Evolutionary conservation across 2,888 invertebrate genomes (phyloP).

Genomic region (Archips xylosteana): DNA sequence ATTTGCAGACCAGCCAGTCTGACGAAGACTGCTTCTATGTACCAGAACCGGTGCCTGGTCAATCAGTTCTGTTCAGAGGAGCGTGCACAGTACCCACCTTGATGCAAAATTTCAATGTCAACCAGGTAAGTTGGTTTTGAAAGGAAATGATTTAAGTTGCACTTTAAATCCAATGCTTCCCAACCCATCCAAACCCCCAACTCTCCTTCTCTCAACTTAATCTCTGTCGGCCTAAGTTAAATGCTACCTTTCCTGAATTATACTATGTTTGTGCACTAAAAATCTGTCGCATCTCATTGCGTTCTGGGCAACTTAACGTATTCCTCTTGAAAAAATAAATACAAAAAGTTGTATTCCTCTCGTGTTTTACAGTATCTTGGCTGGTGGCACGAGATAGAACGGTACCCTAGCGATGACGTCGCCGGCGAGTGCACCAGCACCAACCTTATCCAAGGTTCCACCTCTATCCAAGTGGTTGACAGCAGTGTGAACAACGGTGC

Average conservation of each 20-base stretch:
- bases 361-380: conserved; percentile 61
- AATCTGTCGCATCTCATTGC: too few relatives aligned
- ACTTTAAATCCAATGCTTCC: background rate
- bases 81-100: conserved; percentile 3
- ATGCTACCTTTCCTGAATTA: background rate
- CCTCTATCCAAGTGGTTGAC: conserved; percentile 57
- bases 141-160: background rate
- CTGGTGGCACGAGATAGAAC: conserved; percentile 76
- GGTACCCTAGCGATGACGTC: conserved; percentile 60
- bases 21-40: conserved; percentile 72
- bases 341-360: too few relatives aligned
- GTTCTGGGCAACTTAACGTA: background rate
- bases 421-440: conserved; percentile 67
- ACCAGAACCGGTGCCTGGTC: conserved; percentile 53
- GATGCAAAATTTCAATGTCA: conserved; percentile 6
- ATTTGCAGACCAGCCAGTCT: conserved; percentile 61
- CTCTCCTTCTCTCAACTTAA: background rate
- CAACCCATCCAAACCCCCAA: background rate
- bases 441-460: conserved; percentile 51
- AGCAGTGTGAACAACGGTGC: conserved; percentile 55
- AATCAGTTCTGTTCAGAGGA: conserved; percentile 54
- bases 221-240: background rate
- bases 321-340: too few relatives aligned
- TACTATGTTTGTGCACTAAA: background rate
- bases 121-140: conserved; percentile 3